A percentile compares a stretch with the other conserved stretches of the same genome.
phyloP scores from a whole-genome alignment of 2,113 vertebrate species.

The Sinocyclocheilus rhinocerous region DNA sequence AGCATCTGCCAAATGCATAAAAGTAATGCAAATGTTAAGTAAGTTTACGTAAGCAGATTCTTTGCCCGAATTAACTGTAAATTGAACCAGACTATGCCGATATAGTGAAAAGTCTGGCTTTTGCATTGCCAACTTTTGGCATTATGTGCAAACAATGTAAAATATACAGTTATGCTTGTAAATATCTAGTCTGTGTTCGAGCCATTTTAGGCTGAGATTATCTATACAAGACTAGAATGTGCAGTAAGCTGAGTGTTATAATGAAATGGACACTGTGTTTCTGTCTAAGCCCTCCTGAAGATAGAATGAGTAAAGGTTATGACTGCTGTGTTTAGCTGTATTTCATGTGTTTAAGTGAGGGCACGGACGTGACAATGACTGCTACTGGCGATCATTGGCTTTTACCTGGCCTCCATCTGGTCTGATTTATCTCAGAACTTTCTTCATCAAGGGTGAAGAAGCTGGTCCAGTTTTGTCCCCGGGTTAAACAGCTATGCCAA shows the following conservation, averaged over 20 bases:
- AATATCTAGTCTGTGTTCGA: background rate
- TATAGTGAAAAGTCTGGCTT: background rate
- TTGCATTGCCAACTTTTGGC: background rate
- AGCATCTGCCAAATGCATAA: no score
- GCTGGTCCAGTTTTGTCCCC: constrained; percentile 32
- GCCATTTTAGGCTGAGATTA: background rate
- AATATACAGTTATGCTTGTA: background rate
- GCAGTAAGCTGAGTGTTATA: background rate
- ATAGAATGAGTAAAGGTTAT: constrained; percentile 40
- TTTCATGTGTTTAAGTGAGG: constrained; percentile 27
- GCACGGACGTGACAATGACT: constrained; percentile 39
- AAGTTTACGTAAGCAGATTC: background rate
- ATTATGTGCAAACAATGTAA: background rate
- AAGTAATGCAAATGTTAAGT: background rate
- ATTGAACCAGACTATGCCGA: background rate
- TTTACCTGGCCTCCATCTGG: constrained; percentile 51
- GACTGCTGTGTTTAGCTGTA: constrained; percentile 29
- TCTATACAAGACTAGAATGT: background rate
- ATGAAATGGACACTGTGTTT: background rate
- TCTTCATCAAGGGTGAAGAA: constrained; percentile 38
- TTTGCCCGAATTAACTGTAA: background rate
- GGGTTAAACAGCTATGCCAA: constrained; percentile 21
- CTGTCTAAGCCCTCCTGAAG: constrained; percentile 37
- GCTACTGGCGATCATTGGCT: constrained; percentile 55
- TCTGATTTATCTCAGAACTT: constrained; percentile 52